Base-by-base conservation (phyloP, 2,113 vertebrate species). In the Corynorhinus townsendii region DNA sequence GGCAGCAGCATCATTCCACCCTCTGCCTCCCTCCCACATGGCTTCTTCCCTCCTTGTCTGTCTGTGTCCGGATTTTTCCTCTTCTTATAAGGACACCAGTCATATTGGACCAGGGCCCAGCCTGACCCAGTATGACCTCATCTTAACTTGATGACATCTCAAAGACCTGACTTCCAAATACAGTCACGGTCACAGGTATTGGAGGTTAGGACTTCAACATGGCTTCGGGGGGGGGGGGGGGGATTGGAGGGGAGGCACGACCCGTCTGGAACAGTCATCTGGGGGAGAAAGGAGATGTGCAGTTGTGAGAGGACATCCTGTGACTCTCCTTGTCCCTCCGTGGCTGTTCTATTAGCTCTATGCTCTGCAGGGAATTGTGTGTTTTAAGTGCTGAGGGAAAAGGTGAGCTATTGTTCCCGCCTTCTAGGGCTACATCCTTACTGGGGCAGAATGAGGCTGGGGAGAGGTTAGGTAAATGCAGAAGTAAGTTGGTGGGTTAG, bases 251-350 rank as follows among this genome's bases (percentile, higher is more conserved):
- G 3, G 24, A 10, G 40, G 35, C 45, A 26, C 26, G 1, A 17
- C 64, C 40, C 73, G 20, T 4, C 30, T 4, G 0, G 10, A 47
- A 4, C 6, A 15, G 11, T 35, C 62, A 3, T 15, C 11, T 68
- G 30, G 35, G 73, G 30, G 45, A 24, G n/a, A 52, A 38, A 20
- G 56, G 16, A 17, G 71, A 47, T 28, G 56, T 8, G 19, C 71
- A 5, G 19, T 45, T 59, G 2, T 5, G 40, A 8, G 69, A 40
- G 56, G 52, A 26, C 26, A 6, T 33, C 1, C 62, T 5, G 0
- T 2, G 22, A 7, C 43, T 12, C 3, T 26, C 69, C 33, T 28
- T 3, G 7, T 26, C 75, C 2, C 20, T 56, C 33, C 0, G 0
- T 0, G 28, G 15, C 0, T 8, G 4, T 28, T 64, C 26, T 19